phyloP scores from a whole-genome alignment of 2,797 vertebrate species.

The Brachyalestes nurse region DNA sequence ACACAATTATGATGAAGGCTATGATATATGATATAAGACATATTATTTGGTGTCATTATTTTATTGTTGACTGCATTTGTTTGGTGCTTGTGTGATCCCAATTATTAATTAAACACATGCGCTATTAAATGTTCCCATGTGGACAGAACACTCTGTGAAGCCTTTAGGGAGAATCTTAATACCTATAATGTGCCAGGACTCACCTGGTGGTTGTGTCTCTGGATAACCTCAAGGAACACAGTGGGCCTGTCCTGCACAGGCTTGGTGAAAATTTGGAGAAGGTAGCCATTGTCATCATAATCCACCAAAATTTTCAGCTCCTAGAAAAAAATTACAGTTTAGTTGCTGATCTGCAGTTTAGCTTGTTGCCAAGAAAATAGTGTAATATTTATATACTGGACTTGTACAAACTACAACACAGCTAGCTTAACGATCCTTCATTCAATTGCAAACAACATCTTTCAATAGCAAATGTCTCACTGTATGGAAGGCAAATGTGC shows the following conservation, averaged over 20 bases:
- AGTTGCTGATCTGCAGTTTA: too few species aligned
- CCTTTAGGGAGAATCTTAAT: neutral
- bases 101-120: neutral
- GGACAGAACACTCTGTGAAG: neutral
- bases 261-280: slow-evolving; percentile 98
- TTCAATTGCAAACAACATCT: too few species aligned
- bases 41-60: neutral
- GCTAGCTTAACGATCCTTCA: too few species aligned
- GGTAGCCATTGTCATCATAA: slow-evolving; percentile 93
- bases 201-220: slow-evolving; percentile 95
- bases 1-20: neutral
- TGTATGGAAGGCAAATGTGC: too few species aligned
- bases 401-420: too few species aligned
- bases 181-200: slow-evolving; percentile 20
- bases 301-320: slow-evolving; percentile 94
- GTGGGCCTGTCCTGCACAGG: slow-evolving; percentile 96
- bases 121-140: neutral
- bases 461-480: too few species aligned
- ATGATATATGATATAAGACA: too few species aligned
- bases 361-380: too few species aligned
- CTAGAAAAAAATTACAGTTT: slow-evolving; percentile 64
- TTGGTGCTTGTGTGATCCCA: neutral
- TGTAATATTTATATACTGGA: too few species aligned
- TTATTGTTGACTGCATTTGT: neutral
- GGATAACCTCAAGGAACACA: slow-evolving; percentile 95